These are phyloP conservation scores for Drosophila elegans DNA, from an alignment of 1,140 invertebrate genomes.

Conservation along the genomic window DNA sequence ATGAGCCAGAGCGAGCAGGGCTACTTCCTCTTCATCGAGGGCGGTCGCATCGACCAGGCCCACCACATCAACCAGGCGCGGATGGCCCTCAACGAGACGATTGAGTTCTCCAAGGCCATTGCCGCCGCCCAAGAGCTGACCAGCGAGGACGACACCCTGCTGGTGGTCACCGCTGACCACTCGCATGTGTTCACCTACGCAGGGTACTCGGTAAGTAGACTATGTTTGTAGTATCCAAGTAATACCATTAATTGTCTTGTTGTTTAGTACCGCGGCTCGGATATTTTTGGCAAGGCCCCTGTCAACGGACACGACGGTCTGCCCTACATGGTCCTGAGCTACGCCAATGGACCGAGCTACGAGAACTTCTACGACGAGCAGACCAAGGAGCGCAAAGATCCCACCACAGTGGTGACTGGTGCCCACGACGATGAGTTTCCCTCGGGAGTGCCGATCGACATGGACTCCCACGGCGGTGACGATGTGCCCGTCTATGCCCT, in stretches of 20 bases:
- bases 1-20: constrained; percentile 88
- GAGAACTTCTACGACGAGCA: constrained; percentile 73
- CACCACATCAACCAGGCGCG: constrained; percentile 91
- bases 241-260: no score
- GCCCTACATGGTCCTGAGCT: constrained; percentile 90
- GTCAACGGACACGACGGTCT: constrained; percentile 83
- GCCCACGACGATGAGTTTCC: constrained; percentile 83
- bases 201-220: constrained; percentile 86
- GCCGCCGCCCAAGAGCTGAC: constrained; percentile 86
- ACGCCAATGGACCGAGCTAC: constrained; percentile 89
- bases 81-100: constrained; percentile 88
- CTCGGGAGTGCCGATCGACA: constrained; percentile 85
- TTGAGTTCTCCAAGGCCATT: constrained; percentile 87
- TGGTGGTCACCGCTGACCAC: constrained; percentile 90
- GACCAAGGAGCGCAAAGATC: constrained; percentile 74
- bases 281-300: constrained; percentile 85
- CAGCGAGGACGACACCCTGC: constrained; percentile 87
- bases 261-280: constrained; percentile 84
- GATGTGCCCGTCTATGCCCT: constrained; percentile 88
- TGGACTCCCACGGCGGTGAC: constrained; percentile 89
- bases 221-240: no score
- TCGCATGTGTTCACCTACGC: constrained; percentile 88
- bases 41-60: constrained; percentile 92
- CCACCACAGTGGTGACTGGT: constrained; percentile 62
- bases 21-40: constrained; percentile 87